Percentiles rank a stretch among this genome's conserved stretches.
phyloP scores from a whole-genome alignment of 2,888 invertebrate species.

The Cacoxenus indagator region DNA sequence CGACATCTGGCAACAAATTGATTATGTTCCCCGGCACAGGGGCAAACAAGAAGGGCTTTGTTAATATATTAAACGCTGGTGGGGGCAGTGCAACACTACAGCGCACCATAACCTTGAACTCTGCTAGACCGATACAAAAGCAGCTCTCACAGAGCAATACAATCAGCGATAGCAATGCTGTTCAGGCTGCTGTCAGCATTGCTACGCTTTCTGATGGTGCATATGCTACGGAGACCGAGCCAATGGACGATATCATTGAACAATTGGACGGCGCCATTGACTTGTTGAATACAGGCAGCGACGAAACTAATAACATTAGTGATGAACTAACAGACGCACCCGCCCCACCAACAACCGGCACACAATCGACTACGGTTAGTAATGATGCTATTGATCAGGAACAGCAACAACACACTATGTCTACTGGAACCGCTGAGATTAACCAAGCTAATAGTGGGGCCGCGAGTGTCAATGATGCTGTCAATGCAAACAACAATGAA shows the following conservation, averaged over 20 bases:
- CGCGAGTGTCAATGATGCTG: constrained; percentile 13
- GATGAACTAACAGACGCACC: constrained; percentile 34
- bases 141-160: constrained; percentile 20
- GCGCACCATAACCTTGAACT: constrained; percentile 58
- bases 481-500: background rate
- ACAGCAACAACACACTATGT: constrained; percentile 20
- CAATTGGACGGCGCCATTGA: constrained; percentile 66
- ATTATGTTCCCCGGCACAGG: constrained; percentile 70
- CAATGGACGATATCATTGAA: constrained; percentile 68
- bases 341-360: too few relatives aligned
- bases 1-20: constrained; percentile 66
- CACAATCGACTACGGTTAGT: background rate
- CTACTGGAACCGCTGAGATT: too few relatives aligned
- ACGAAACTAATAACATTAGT: constrained; percentile 35
- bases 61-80: constrained; percentile 70
- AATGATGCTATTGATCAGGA: constrained; percentile 15
- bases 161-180: constrained; percentile 12
- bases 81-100: constrained; percentile 42
- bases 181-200: constrained; percentile 43
- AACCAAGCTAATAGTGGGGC: background rate
- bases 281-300: constrained; percentile 27
- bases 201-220: constrained; percentile 46
- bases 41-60: constrained; percentile 72
- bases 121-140: constrained; percentile 19
- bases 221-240: constrained; percentile 51